phyloP scores from a whole-genome alignment of 2,888 invertebrate genomes.

The Seira sanloemensis region DNA sequence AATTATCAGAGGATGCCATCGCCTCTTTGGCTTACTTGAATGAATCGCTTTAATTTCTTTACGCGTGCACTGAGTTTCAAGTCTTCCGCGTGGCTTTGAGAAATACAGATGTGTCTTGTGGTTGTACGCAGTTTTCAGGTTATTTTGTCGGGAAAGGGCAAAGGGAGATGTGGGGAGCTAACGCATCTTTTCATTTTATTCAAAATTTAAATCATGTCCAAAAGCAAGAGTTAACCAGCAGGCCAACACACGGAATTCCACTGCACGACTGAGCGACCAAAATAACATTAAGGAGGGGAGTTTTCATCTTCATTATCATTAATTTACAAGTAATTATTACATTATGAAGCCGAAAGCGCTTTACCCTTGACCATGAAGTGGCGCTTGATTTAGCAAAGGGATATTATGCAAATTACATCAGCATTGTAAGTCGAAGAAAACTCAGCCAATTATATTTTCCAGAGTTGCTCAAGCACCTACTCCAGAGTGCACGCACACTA shows the following conservation, averaged over 20 bases:
- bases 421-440: not conserved
- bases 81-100: not conserved
- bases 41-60: not conserved
- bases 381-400: not conserved
- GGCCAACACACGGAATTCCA: not conserved
- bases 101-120: not conserved
- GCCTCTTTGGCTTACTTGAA: not conserved
- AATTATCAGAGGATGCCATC: not conserved
- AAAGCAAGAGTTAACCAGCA: not conserved
- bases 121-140: not conserved
- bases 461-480: not conserved
- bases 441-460: no score
- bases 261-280: not conserved
- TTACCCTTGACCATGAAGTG: not conserved
- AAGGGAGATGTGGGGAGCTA: not conserved
- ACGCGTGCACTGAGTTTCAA: not conserved
- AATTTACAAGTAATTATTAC: not conserved
- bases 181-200: conserved; percentile 28
- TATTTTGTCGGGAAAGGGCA: not conserved
- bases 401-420: not conserved
- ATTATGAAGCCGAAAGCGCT: not conserved
- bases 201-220: conserved; percentile 45
- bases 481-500: not conserved
- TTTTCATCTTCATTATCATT: not conserved
- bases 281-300: not conserved